Conservation (phyloP, 2,113 vertebrate genomes). For the Hiodon alosoides region DNA sequence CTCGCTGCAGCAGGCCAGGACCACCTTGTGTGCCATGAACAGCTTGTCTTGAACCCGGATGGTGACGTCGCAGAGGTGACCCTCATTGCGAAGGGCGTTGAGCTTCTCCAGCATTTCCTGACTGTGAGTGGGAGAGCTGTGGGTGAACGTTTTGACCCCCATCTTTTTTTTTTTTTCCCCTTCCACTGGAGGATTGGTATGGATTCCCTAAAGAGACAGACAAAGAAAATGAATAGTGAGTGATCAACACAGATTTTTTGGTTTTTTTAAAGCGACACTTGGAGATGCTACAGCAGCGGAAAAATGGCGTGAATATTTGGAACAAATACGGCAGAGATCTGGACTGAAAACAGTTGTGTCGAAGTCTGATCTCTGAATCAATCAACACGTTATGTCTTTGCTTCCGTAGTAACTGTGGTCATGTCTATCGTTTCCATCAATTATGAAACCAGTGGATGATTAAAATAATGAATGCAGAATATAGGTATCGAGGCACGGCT, state of each 20-base stretch:
- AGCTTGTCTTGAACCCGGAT: conserved; percentile 85
- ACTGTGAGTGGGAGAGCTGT: conserved; percentile 81
- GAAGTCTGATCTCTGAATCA: neutral
- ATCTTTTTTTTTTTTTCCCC: conserved; percentile 56
- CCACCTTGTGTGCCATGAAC: conserved; percentile 83
- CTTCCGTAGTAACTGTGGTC: neutral
- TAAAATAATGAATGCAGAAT: neutral
- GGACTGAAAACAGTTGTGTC: neutral
- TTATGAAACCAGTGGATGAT: neutral
- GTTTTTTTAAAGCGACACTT: neutral
- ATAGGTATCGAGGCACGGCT: neutral
- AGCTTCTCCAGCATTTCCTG: conserved; percentile 85
- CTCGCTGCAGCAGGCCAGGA: conserved; percentile 81
- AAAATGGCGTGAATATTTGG: neutral
- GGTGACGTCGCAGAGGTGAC: conserved; percentile 82
- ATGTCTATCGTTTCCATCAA: neutral
- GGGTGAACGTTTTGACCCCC: conserved; percentile 87
- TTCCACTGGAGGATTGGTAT: conserved; percentile 7
- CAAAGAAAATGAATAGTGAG: neutral
- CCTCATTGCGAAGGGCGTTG: conserved; percentile 79
- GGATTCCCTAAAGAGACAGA: conserved; percentile 20
- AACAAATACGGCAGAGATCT: neutral
- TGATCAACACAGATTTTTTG: neutral
- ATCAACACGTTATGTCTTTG: neutral
- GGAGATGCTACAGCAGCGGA: neutral